A percentile compares a stretch with the other conserved stretches of the same genome.
These are phyloP conservation scores for Copidosoma floridanum DNA, from an alignment of 1,140 invertebrate species.

Conservation along the genomic window DNA sequence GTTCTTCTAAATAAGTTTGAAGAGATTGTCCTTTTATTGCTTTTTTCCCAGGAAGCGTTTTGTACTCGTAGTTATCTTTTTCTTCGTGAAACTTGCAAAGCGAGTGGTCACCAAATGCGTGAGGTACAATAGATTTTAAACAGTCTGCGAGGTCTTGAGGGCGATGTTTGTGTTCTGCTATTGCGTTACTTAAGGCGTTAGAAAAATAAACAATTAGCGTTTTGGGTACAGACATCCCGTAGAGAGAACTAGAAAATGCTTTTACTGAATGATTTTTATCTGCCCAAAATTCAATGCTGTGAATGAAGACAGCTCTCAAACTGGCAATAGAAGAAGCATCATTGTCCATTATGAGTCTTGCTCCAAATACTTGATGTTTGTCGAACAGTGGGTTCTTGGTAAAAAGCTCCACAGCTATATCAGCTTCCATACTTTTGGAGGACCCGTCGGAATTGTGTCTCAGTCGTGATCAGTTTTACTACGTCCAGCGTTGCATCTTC, in stretches of 20 bases:
- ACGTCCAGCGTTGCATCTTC: too few relatives aligned
- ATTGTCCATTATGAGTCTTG: too few relatives aligned
- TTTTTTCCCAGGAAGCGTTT: constrained; percentile 23
- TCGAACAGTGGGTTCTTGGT: constrained; percentile 14
- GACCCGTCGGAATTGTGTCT: too few relatives aligned
- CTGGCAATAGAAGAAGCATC: constrained; percentile 7
- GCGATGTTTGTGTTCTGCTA: constrained; percentile 20
- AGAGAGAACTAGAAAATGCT: constrained; percentile 1
- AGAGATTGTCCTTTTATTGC: background rate
- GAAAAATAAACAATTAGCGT: constrained; percentile 24
- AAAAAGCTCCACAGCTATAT: too few relatives aligned
- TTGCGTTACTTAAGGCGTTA: constrained; percentile 13
- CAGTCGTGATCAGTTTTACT: too few relatives aligned
- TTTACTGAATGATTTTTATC: constrained; percentile 18
- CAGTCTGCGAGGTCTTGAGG: constrained; percentile 8
- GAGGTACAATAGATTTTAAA: constrained; percentile 28
- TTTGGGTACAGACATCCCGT: background rate
- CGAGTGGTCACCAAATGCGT: constrained; percentile 29
- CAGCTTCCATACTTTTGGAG: too few relatives aligned
- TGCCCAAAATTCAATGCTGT: constrained; percentile 10
- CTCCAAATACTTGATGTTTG: constrained; percentile 9
- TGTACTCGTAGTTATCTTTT: constrained; percentile 19
- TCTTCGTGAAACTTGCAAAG: constrained; percentile 26
- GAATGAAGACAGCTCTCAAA: background rate
- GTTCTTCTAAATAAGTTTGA: background rate